Evolutionary conservation across 1,140 invertebrate species (phyloP).

Genomic region (Anadara kagoshimensis): DNA sequence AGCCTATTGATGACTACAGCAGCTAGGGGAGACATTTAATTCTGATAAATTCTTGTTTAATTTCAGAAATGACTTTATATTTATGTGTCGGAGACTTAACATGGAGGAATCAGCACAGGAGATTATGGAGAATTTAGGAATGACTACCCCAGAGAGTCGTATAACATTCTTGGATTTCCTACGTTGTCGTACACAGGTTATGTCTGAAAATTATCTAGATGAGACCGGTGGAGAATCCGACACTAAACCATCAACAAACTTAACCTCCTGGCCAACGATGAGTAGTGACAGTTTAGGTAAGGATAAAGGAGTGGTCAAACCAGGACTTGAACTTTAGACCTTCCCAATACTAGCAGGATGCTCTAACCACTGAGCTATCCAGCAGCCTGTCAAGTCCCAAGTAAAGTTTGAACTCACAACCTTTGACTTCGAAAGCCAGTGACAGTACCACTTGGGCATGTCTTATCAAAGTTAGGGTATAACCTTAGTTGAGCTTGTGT

Average conservation of each 20-base stretch:
- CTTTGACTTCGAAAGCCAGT: too few species aligned
- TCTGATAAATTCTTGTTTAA: constrained; percentile 37
- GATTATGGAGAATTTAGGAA: constrained; percentile 81
- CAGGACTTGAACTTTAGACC: too few species aligned
- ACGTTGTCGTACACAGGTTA: constrained; percentile 76
- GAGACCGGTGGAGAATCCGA: constrained; percentile 48
- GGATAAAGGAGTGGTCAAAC: too few species aligned
- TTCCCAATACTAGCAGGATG: too few species aligned
- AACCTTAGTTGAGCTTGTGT: too few species aligned
- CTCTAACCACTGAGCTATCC: too few species aligned
- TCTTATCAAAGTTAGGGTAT: too few species aligned
- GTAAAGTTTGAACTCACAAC: too few species aligned
- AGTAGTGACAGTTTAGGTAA: constrained; percentile 81
- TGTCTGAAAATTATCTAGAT: constrained; percentile 42
- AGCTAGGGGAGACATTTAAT: neutral
- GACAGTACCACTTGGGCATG: too few species aligned
- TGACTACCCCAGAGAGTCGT: constrained; percentile 77
- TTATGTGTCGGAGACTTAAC: constrained; percentile 80
- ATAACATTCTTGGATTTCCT: constrained; percentile 83
- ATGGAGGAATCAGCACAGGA: constrained; percentile 81
- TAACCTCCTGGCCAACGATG: constrained; percentile 74
- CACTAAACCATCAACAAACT: constrained; percentile 45
- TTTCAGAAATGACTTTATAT: constrained; percentile 80
- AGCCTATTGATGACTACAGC: too few species aligned
- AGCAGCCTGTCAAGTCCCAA: too few species aligned